These are phyloP conservation scores for Porites rus DNA, from an alignment of 92 coral and sea anemone species.

Conservation along the genomic window DNA sequence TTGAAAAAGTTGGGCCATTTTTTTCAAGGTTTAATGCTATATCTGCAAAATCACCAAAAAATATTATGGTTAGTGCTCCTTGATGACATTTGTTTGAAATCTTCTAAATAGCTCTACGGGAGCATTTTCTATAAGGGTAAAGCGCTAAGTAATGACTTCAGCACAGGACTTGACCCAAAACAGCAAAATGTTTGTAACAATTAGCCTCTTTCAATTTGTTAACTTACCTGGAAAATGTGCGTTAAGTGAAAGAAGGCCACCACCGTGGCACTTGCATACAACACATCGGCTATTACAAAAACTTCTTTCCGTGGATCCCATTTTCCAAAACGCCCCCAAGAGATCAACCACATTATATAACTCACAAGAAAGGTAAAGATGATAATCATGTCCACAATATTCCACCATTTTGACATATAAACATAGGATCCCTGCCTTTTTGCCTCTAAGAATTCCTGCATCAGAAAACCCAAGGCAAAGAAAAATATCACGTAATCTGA, in stretches of 20 bases:
- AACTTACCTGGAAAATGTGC: constrained; percentile 26
- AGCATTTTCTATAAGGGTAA: too few relatives aligned
- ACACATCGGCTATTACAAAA: constrained; percentile 9
- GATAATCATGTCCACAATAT: constrained; percentile 14
- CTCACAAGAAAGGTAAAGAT: background rate
- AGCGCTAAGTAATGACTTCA: too few relatives aligned
- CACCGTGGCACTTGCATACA: constrained; percentile 10
- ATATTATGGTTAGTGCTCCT: too few relatives aligned
- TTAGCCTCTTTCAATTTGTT: too few relatives aligned
- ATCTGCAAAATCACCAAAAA: too few relatives aligned
- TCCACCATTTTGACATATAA: constrained; percentile 44
- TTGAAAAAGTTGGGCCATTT: too few relatives aligned
- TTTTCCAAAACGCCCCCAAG: background rate
- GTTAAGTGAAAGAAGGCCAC: constrained; percentile 32
- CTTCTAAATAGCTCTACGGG: too few relatives aligned
- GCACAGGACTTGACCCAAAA: too few relatives aligned
- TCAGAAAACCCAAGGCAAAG: background rate
- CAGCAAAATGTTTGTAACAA: too few relatives aligned
- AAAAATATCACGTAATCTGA: constrained; percentile 13
- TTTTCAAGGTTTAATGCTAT: too few relatives aligned
- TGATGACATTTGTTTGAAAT: too few relatives aligned
- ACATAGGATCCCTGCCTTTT: constrained; percentile 14
- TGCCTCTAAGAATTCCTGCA: constrained; percentile 10
- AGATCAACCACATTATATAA: background rate
- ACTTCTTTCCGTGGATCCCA: background rate